Conservation (phyloP, 2,888 invertebrate species). For the Lamproptera curius region DNA sequence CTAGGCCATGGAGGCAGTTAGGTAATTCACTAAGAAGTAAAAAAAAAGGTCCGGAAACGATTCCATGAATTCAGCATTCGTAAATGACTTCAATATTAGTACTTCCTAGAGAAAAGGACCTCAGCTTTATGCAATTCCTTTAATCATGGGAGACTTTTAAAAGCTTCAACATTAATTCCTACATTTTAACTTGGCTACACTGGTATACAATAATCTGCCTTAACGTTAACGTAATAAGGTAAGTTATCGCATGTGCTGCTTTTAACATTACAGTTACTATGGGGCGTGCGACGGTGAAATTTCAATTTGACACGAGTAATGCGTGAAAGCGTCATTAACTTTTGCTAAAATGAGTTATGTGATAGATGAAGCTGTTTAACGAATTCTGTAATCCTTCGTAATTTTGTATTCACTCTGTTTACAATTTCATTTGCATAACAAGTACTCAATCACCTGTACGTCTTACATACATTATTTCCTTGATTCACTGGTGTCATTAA, state of each 20-base stretch:
- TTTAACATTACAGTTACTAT: background rate
- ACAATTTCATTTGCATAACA: too few species aligned
- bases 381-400: too few species aligned
- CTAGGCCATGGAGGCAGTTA: too few species aligned
- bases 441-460: too few species aligned
- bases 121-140: slow-evolving; percentile 8
- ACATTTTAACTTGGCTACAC: background rate
- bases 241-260: background rate
- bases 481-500: too few species aligned
- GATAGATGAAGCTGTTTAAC: background rate
- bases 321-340: background rate
- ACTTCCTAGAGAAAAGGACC: slow-evolving; percentile 3
- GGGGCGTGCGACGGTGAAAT: background rate
- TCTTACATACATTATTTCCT: too few species aligned
- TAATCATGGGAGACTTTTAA: slow-evolving; percentile 10
- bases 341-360: background rate
- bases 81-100: background rate
- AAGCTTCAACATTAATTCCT: background rate
- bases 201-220: background rate
- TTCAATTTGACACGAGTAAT: background rate
- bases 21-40: background rate
- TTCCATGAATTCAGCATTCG: background rate
- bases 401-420: too few species aligned
- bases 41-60: background rate
- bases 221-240: background rate